Base-by-base conservation (phyloP, 1,140 invertebrate species). In the Drosophila chauvacae region DNA sequence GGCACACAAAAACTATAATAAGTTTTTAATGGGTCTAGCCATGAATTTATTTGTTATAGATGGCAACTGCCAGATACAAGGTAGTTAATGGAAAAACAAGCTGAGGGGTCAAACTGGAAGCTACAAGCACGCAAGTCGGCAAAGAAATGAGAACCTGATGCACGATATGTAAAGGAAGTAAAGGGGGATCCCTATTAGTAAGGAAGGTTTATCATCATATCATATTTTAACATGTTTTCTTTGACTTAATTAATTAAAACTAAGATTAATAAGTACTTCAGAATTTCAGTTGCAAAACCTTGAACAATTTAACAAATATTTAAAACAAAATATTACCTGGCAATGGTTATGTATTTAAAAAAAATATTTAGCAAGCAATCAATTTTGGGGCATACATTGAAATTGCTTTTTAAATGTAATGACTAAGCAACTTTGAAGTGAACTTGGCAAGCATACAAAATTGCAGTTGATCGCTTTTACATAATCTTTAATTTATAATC, bases 31-130 rank as follows among this genome's bases (percentile, higher is more conserved):
- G 80, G 71, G 80, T 57, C 61, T 23, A 60, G 62, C 48, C 62
- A 72, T 58, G 55, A 80, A 84, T 80, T 80, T 84, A 85, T 80
- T 72, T 81, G 69, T 75, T 75, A 75, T 58, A 81, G 81, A 86
- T 84, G 59, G 48, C 45, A 47, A 51, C 55, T 59, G 55, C 47
- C 23, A 64, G 81, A 84, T 85, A 84, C 30, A 14, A 45, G 58
- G 7, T 26, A 58, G 66, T 23, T 42, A 72, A 71, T 59, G 42
- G 65, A 71, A 42, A 56, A 68, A 55, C 39, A 23, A 42, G n/a
- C 16, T 10, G 6, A 55, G 28, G 62, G 48, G 48, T 70, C 39
- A 51, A 68, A 35, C 65, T 66, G 47, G 33, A 66, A 37, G 47
- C 33, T 44, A 51, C 39, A 35, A 37, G 35, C 66, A 70, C 66